Conservation (phyloP, 2,113 vertebrate species). For the Passerina amoena region DNA sequence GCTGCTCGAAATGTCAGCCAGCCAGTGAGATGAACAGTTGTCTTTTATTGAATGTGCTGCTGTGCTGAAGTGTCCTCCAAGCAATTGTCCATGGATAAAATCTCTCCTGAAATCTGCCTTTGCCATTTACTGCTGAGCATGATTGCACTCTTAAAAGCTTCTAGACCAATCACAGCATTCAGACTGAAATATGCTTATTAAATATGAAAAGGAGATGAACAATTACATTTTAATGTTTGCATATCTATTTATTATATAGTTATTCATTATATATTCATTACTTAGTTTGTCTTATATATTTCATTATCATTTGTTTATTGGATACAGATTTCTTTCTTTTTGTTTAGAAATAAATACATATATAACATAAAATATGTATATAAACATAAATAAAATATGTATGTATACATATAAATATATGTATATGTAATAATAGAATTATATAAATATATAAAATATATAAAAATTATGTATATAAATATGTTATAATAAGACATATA, state of each 20-base stretch:
- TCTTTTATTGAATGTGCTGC: not conserved
- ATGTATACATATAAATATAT: not conserved
- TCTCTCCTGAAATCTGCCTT: not conserved
- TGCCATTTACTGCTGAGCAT: not conserved
- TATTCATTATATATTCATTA: not conserved
- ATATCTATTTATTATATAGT: not conserved
- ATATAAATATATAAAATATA: not conserved
- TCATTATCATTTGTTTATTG: not conserved
- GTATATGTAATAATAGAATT: too few species aligned
- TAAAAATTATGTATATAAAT: not conserved
- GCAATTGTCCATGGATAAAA: not conserved
- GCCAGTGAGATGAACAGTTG: not conserved
- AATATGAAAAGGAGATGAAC: not conserved
- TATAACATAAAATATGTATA: too few species aligned
- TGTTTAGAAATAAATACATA: not conserved
- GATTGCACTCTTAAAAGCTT: not conserved
- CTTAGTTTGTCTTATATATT: not conserved
- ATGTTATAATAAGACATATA: too few species aligned
- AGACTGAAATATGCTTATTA: not conserved
- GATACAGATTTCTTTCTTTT: not conserved
- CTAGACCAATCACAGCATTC: not conserved
- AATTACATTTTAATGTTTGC: not conserved
- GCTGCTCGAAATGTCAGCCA: slow-evolving; percentile 31
- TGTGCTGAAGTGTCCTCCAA: not conserved
- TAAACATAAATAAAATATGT: too few species aligned